Conservation (phyloP, 2,797 vertebrate genomes). For the Liasis olivaceus region DNA sequence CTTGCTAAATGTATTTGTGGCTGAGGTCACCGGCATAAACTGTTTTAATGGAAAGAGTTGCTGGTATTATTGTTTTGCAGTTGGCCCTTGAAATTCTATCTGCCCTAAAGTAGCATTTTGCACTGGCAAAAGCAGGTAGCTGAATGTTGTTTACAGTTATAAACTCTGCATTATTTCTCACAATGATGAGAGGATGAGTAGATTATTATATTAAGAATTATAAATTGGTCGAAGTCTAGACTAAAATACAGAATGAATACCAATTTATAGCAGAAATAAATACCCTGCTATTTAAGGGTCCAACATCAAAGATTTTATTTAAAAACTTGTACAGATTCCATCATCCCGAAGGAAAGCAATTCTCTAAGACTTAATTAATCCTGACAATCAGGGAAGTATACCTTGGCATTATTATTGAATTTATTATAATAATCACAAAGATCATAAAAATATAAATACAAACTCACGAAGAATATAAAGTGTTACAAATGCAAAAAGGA, state of each 20-base stretch:
- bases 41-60: neutral
- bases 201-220: constrained; percentile 3
- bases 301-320: neutral
- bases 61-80: neutral
- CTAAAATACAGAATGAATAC: constrained; percentile 14
- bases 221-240: constrained; percentile 26
- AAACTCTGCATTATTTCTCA: neutral
- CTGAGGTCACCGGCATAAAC: neutral
- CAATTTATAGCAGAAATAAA: constrained; percentile 37
- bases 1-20: neutral
- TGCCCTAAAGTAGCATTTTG: neutral
- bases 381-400: constrained; percentile 51
- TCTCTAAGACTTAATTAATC: constrained; percentile 39
- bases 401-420: constrained; percentile 26
- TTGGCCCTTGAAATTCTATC: constrained; percentile 11
- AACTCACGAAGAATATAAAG: neutral
- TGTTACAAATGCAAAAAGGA: neutral
- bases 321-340: constrained; percentile 24
- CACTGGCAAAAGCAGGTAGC: neutral
- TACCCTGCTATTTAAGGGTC: neutral
- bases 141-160: neutral
- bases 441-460: neutral
- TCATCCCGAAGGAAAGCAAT: constrained; percentile 21
- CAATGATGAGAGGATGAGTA: too few species aligned
- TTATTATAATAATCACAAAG: constrained; percentile 46